These are phyloP conservation scores for Falco cherrug DNA, from an alignment of 2,797 vertebrate species.

Conservation along the genomic window DNA sequence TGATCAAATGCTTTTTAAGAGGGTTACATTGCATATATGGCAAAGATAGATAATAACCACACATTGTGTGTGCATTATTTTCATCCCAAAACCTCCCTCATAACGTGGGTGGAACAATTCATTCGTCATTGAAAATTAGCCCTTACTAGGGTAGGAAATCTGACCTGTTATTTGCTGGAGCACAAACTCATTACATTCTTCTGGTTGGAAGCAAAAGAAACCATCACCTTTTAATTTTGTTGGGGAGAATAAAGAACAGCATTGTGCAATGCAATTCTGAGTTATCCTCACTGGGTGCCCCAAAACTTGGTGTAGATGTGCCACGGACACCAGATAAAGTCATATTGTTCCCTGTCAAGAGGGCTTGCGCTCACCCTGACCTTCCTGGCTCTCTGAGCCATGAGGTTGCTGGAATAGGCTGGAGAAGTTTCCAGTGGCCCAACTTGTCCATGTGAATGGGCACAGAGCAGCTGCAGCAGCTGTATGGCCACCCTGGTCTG, in stretches of 20 bases:
- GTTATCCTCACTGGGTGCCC: rapidly evolving
- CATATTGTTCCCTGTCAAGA: background rate
- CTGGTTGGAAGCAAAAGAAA: background rate
- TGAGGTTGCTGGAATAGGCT: background rate
- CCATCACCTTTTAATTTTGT: background rate
- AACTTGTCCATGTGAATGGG: rapidly evolving
- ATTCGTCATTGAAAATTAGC: background rate
- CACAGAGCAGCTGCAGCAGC: background rate
- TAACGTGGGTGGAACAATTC: background rate
- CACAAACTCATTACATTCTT: background rate
- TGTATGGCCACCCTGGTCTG: background rate
- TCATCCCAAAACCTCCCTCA: background rate
- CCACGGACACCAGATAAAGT: background rate
- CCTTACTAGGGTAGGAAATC: background rate
- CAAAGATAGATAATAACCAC: background rate
- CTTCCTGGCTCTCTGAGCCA: background rate
- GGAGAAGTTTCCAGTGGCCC: background rate
- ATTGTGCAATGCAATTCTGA: rapidly evolving
- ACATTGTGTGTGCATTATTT: background rate
- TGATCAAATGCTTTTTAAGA: background rate
- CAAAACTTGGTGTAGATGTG: background rate
- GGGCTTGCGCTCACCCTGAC: background rate
- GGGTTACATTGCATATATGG: background rate
- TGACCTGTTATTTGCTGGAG: background rate
- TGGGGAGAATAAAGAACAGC: background rate